phyloP scores from a whole-genome alignment of 2,797 vertebrate genomes.

The Salarias fasciatus region DNA sequence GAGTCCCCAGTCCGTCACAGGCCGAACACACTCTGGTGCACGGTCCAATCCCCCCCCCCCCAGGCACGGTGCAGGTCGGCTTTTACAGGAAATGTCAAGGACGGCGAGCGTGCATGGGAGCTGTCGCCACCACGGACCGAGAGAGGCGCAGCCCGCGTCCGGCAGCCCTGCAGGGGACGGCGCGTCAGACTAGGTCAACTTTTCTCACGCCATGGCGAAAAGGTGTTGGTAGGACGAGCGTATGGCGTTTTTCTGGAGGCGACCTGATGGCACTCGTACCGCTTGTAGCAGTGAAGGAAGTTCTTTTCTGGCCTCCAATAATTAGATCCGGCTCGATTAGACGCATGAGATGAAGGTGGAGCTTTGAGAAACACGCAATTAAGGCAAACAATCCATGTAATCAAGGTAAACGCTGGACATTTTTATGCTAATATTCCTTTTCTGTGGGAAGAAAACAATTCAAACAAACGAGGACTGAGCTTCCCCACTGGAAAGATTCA shows the following conservation, averaged over 20 bases:
- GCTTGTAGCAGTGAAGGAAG: too few species aligned
- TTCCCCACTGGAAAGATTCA: conserved; percentile 55
- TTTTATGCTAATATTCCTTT: too few species aligned
- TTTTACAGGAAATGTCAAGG: background rate
- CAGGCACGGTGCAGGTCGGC: background rate
- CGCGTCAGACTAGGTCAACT: background rate
- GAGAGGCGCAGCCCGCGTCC: background rate
- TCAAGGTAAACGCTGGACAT: too few species aligned
- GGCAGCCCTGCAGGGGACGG: background rate
- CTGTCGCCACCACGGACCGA: background rate
- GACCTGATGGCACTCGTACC: too few species aligned
- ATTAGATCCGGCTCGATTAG: too few species aligned
- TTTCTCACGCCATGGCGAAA: background rate
- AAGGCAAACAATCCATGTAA: too few species aligned
- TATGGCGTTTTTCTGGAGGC: background rate
- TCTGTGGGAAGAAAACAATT: too few species aligned
- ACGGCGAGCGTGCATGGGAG: background rate
- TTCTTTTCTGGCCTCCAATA: too few species aligned
- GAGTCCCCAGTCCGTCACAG: too few species aligned
- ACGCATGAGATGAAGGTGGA: too few species aligned
- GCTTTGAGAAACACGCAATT: too few species aligned
- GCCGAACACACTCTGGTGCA: background rate
- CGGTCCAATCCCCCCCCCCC: background rate
- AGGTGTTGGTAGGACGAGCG: background rate
- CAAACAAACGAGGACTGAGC: conserved; percentile 15